Conservation (phyloP, 2,888 invertebrate genomes). For the Mayetiola destructor region DNA sequence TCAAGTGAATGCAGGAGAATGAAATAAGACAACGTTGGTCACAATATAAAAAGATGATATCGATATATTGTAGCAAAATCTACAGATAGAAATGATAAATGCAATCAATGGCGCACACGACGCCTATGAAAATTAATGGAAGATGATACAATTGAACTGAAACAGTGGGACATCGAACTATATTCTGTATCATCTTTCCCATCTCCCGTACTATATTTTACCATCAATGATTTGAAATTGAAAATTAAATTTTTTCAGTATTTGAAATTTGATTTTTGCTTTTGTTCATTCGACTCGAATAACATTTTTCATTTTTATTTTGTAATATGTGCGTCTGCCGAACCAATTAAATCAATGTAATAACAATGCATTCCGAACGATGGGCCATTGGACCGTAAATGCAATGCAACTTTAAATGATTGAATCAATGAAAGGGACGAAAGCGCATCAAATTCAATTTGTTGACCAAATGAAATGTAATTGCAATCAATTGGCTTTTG, state of each 20-base stretch:
- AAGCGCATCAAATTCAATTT: conserved; percentile 3
- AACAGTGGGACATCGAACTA: conserved; percentile 5
- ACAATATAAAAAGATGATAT: no score
- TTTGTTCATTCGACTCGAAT: no score
- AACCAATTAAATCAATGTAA: background rate
- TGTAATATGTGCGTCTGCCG: background rate
- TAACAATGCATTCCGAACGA: background rate
- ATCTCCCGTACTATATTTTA: background rate
- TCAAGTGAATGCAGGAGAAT: background rate
- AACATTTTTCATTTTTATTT: background rate
- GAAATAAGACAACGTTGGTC: background rate
- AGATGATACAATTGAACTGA: conserved; percentile 8
- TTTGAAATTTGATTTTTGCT: conserved; percentile 4
- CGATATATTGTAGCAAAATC: background rate
- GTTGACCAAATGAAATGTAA: conserved; percentile 13
- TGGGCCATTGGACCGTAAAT: background rate
- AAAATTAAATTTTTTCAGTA: background rate
- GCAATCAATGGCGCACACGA: background rate
- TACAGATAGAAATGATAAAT: no score
- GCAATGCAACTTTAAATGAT: background rate
- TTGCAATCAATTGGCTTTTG: conserved; percentile 11
- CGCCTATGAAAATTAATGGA: no score
- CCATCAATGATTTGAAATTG: background rate
- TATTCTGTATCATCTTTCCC: no score
- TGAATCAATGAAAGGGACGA: background rate